Percentiles rank a stretch among this genome's conserved stretches.
Conservation (phyloP, 1,140 invertebrate species). For the Melitaea cinxia region DNA sequence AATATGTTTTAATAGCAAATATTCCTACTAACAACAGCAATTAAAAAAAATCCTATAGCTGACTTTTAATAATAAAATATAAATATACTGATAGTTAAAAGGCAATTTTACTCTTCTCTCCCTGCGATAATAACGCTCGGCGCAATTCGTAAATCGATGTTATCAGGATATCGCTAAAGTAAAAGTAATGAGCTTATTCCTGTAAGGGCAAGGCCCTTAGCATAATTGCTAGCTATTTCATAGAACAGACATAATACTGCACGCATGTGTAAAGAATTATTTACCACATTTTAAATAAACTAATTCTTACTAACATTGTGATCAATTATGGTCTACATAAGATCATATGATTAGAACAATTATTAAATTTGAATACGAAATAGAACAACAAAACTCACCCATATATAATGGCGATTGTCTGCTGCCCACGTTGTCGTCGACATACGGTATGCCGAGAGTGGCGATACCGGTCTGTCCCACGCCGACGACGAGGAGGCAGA, state of each 20-base stretch:
- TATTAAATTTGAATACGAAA: not conserved
- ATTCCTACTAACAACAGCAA: too few species aligned
- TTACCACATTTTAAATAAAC: not conserved
- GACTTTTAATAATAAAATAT: not conserved
- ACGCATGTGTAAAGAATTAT: not conserved
- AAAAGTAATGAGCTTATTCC: constrained; percentile 39
- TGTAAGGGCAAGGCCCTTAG: constrained; percentile 33
- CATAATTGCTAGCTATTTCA: constrained; percentile 9
- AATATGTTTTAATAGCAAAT: too few species aligned
- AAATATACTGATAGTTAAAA: not conserved
- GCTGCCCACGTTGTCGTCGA: constrained; percentile 96
- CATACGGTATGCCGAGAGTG: constrained; percentile 96
- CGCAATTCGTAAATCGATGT: constrained; percentile 21
- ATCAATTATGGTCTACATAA: too few species aligned
- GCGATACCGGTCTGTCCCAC: constrained; percentile 96
- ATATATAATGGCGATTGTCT: constrained; percentile 96
- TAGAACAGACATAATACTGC: not conserved
- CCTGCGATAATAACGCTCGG: constrained; percentile 8
- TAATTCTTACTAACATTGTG: too few species aligned
- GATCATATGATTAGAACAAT: not conserved
- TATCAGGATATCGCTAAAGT: constrained; percentile 30
- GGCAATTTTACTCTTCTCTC: constrained; percentile 7
- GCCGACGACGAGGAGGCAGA: constrained; percentile 93
- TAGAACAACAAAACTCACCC: constrained; percentile 83
- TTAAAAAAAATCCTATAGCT: too few species aligned